phyloP scores from a whole-genome alignment of 2,888 invertebrate species.

The Caenorhabditis uteleia region DNA sequence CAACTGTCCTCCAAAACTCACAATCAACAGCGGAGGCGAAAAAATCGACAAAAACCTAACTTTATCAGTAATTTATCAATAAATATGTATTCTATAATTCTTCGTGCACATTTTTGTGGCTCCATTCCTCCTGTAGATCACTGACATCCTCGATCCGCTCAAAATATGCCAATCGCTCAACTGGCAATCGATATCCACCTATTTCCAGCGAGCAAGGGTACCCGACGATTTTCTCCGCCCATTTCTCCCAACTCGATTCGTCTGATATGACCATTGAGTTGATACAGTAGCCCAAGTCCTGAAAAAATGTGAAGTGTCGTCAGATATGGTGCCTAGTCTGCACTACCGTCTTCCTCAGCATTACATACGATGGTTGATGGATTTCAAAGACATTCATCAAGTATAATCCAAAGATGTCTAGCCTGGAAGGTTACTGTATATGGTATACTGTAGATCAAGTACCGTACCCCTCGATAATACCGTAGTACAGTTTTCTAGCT shows the following conservation, averaged over 20 bases:
- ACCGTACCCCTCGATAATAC: slow-evolving; percentile 8
- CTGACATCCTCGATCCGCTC: slow-evolving; percentile 10
- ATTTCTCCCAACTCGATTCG: not conserved
- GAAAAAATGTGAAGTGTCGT: not conserved
- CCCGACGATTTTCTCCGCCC: not conserved
- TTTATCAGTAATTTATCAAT: not conserved
- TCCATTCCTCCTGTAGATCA: slow-evolving; percentile 12
- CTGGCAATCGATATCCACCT: not conserved
- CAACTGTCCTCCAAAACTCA: too few species aligned
- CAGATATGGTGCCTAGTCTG: not conserved
- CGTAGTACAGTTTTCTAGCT: slow-evolving; percentile 8
- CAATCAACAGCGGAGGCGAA: too few species aligned
- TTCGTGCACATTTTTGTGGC: not conserved
- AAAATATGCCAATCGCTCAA: not conserved
- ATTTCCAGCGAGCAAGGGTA: too few species aligned
- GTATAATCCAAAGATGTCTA: slow-evolving; percentile 28
- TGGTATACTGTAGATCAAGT: not conserved
- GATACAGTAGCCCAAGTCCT: slow-evolving; percentile 24
- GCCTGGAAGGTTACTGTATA: slow-evolving; percentile 8
- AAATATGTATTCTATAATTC: slow-evolving; percentile 4
- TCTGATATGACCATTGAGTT: slow-evolving; percentile 5
- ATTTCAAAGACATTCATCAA: slow-evolving; percentile 13
- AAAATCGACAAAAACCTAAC: too few species aligned
- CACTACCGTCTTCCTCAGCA: not conserved
- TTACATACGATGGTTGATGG: slow-evolving; percentile 9